These are phyloP conservation scores for Liparis tanakae DNA, from an alignment of 2,797 vertebrate species.

Conservation along the genomic window DNA sequence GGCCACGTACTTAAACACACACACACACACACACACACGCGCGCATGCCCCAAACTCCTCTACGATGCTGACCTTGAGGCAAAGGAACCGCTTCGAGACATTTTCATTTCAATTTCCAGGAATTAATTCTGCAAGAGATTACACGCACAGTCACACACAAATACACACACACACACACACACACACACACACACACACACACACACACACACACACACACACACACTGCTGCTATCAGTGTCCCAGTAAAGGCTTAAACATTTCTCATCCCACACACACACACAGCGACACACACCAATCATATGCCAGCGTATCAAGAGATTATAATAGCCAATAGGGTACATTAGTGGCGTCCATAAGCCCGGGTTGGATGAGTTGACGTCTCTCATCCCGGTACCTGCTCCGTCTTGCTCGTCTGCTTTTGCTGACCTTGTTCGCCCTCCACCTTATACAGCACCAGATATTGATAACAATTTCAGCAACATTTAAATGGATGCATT, in stretches of 20 bases:
- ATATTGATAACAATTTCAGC: slow-evolving; percentile 11
- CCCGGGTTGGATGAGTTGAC: slow-evolving; percentile 23
- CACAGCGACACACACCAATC: slow-evolving; percentile 43
- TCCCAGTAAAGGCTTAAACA: slow-evolving; percentile 64
- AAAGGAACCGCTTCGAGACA: slow-evolving; percentile 44
- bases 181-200: background rate
- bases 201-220: background rate
- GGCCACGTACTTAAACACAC: background rate
- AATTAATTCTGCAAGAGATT: slow-evolving; percentile 78
- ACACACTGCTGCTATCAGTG: slow-evolving; percentile 36
- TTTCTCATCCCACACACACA: slow-evolving; percentile 44
- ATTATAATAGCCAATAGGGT: slow-evolving; percentile 57
- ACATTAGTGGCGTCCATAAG: slow-evolving; percentile 53
- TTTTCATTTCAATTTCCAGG: slow-evolving; percentile 78
- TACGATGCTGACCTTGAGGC: slow-evolving; percentile 72
- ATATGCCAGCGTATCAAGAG: slow-evolving; percentile 55
- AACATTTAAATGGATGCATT: slow-evolving; percentile 10
- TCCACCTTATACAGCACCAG: slow-evolving; percentile 1
- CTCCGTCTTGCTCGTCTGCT: slow-evolving; percentile 23
- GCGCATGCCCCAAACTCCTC: slow-evolving; percentile 8
- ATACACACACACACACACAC: slow-evolving; percentile 23
- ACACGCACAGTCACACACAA: slow-evolving; percentile 27
- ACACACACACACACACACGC: no score
- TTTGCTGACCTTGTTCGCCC: slow-evolving; percentile 45
- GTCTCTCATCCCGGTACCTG: slow-evolving; percentile 37